Evolutionary conservation across 2,113 vertebrate species (phyloP), one percentile per base, ranked within the genome.

Genomic region (Asarcornis scutulata): DNA sequence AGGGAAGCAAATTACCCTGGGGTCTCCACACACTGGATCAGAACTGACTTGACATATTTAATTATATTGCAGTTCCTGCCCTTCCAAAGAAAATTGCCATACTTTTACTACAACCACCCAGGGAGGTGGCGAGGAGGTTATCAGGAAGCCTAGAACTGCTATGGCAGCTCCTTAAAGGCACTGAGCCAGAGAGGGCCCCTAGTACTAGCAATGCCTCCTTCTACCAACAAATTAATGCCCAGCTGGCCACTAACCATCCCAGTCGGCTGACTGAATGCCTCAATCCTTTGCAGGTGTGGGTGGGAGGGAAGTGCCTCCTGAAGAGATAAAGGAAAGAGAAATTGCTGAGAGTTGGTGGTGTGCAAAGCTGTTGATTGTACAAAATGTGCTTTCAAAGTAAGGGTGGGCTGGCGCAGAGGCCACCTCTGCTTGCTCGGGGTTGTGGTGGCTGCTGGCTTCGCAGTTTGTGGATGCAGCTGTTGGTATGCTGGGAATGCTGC

Each of bases 341-440:
- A 3, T 2, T 18, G 36, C 5, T 5, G 2, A 8, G 7, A 8
- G 26, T 1, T 7, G 3, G 26, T 5, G 1, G 17, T 3, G 26
- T 58, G 55, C 23, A 17, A 18, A 36, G 66, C 1, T 55, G 50
- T 23, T 42, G 31, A 0, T 42, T 0, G 0, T 7, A 8, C 0
- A 1, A 4, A 34, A 6, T 1, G 13, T 26, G 17, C 2, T 2
- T 46, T 26, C 7, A 4, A 0, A 21, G 73, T 0, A 50, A 48
- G 0, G 0, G 12, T 2, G 10, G 62, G 48, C 5, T 90, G 62
- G 48, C 0, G 1, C 1, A 22, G 72, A 48, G 46, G 44, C 12
- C 31, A 21, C 11, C 22, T n/a, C 40, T 71, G 64, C 21, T 38
- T 17, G 42, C 22, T 25, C 10, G 25, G 32, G 25, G 55, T n/a